Percentiles rank a stretch among this genome's conserved stretches.
Conservation (phyloP, 2,888 invertebrate genomes). For the Achlya flavicornis region DNA sequence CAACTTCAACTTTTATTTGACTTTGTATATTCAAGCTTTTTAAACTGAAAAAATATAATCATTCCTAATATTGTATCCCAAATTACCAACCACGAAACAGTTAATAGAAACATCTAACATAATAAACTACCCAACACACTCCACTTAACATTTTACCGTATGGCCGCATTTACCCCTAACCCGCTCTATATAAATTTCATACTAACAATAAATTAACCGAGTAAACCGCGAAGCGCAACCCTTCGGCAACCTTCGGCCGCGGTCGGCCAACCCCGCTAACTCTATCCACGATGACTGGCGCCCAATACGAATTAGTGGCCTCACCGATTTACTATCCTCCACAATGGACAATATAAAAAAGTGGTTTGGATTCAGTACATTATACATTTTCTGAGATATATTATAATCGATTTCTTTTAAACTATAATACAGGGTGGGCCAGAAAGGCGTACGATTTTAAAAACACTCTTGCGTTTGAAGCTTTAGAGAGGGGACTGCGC, state of each 20-base stretch:
- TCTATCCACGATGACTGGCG: background rate
- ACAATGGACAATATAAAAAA: background rate
- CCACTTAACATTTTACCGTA: constrained; percentile 3
- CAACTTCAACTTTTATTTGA: background rate
- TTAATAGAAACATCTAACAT: background rate
- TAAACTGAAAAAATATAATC: background rate
- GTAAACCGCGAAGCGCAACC: constrained; percentile 6
- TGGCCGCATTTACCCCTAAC: background rate
- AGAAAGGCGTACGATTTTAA: too few relatives aligned
- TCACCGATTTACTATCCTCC: background rate
- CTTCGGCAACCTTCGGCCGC: background rate
- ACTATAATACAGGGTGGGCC: too few relatives aligned
- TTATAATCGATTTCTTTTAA: too few relatives aligned
- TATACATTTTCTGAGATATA: background rate
- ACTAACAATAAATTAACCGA: background rate
- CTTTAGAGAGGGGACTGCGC: too few relatives aligned
- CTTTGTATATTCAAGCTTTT: background rate
- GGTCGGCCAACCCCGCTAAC: background rate
- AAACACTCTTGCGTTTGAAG: too few relatives aligned
- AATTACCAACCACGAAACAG: background rate
- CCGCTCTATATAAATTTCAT: constrained; percentile 11
- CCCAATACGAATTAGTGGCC: constrained; percentile 3
- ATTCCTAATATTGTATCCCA: background rate
- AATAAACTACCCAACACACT: background rate
- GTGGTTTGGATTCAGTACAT: background rate